Evolutionary conservation across 2,113 vertebrate species (phyloP), one percentile per base, ranked within the genome.

Genomic region (Coptodon rendalli): DNA sequence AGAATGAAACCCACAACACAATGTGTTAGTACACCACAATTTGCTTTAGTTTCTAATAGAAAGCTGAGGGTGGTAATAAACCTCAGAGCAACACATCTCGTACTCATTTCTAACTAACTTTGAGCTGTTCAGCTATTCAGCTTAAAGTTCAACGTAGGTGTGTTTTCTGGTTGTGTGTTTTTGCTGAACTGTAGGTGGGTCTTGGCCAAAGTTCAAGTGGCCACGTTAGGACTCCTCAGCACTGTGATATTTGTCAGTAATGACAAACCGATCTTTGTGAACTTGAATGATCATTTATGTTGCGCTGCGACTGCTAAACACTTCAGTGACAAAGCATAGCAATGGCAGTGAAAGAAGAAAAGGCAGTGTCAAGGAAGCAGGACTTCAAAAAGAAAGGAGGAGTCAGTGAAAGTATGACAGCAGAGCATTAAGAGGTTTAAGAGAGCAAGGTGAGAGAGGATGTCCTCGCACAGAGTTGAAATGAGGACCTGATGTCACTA

Each of bases 161-260:
- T 63, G 79, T 31, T 57, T 19, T 63, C 36, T 80, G 85, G 16
- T 19, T 56, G 40, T 80, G 81, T 22, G n/a, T 79, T 40, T 89
- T 54, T 80, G 29, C 59, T 78, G 34, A n/a, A 13, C 63, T 36
- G 82, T 19, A 48, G 61, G 84, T 68, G 81, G 87, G 80, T 82
- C 87, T 87, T 22, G 85, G 88, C 34, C 90, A 90, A 91, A 92
- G 92, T 91, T 92, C 90, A 91, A 45, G 13, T 52, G 5, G 3
- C 17, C 24, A 5, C 5, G 2, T 80, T 66, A 10, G 83, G 86
- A 92, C 57, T 91, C 90, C 85, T 63, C 53, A 10, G 81, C 90
- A 80, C 48, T 31, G 16, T 34, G 43, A 85, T 19, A 27, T 45
- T 6, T 73, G 40, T 73, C 38, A 29, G 76, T n/a, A 43, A 19